Evolutionary conservation across 1,140 invertebrate genomes (phyloP).

Genomic region (Euwallacea similis): DNA sequence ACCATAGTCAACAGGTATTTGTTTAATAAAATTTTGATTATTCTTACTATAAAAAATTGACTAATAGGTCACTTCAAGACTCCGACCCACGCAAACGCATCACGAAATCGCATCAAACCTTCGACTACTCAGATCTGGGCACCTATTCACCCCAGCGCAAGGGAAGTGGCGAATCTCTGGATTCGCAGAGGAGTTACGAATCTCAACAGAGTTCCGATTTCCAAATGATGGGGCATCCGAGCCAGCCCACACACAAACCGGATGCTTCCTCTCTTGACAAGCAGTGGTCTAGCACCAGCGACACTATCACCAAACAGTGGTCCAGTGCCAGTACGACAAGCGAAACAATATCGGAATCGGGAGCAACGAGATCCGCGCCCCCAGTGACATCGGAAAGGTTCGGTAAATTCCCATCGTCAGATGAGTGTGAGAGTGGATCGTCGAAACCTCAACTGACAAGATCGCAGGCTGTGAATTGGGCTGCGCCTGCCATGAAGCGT

Average conservation of each 20-base stretch:
- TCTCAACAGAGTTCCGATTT: constrained; percentile 47
- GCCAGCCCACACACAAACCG: constrained; percentile 29
- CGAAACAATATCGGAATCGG: constrained; percentile 49
- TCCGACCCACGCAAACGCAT: constrained; percentile 61
- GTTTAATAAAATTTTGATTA: not conserved
- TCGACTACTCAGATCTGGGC: constrained; percentile 52
- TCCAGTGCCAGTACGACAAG: constrained; percentile 49
- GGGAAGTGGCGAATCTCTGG: constrained; percentile 60
- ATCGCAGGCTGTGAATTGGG: constrained; percentile 39
- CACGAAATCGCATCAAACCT: constrained; percentile 57
- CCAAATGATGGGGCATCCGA: constrained; percentile 38
- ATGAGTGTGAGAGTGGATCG: constrained; percentile 23
- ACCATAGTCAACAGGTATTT: constrained; percentile 18
- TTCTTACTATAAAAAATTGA: too few relatives aligned
- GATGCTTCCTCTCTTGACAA: constrained; percentile 34
- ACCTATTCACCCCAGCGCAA: constrained; percentile 52
- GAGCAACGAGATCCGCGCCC: constrained; percentile 44
- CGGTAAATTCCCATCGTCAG: constrained; percentile 37
- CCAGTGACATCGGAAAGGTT: constrained; percentile 41
- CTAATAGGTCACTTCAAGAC: constrained; percentile 48
- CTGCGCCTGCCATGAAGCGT: constrained; percentile 13
- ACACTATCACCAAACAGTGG: constrained; percentile 41
- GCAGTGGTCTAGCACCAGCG: constrained; percentile 44
- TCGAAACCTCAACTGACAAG: constrained; percentile 39
- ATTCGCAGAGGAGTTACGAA: constrained; percentile 53